phyloP scores from a whole-genome alignment of 2,888 invertebrate species.

The Apocheima hispidaria region DNA sequence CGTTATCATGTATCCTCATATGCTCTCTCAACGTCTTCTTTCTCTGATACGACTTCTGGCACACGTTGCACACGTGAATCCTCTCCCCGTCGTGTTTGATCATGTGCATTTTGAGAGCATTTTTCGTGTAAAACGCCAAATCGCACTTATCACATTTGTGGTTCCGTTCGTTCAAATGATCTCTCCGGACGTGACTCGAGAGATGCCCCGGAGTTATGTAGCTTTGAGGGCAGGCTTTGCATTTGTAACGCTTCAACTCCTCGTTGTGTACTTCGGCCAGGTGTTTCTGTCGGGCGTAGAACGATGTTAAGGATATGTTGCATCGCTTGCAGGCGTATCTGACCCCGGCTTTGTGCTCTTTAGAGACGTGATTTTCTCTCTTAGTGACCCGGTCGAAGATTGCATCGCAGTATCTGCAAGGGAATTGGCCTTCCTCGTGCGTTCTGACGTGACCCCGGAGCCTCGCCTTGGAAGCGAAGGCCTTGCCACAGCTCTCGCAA shows the following conservation, averaged over 20 bases:
- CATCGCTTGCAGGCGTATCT: conserved; percentile 77
- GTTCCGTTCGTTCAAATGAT: conserved; percentile 78
- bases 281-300: conserved; percentile 79
- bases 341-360: conserved; percentile 77
- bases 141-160: conserved; percentile 84
- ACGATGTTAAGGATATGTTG: conserved; percentile 73
- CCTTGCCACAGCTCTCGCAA: conserved; percentile 83
- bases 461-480: conserved; percentile 82
- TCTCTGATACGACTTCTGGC: conserved; percentile 80
- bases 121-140: conserved; percentile 82
- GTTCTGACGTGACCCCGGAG: conserved; percentile 82
- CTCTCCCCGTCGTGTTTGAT: conserved; percentile 84
- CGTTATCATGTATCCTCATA: conserved; percentile 78
- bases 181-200: conserved; percentile 76
- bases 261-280: conserved; percentile 79
- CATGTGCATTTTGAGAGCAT: conserved; percentile 85
- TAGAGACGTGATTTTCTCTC: conserved; percentile 77
- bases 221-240: conserved; percentile 79
- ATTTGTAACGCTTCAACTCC: conserved; percentile 77
- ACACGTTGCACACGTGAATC: conserved; percentile 81
- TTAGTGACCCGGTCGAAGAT: conserved; percentile 77
- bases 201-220: conserved; percentile 80
- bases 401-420: conserved; percentile 71
- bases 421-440: conserved; percentile 80
- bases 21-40: conserved; percentile 78